Conservation (phyloP, 2,888 invertebrate genomes). For the Maniola hyperantus region DNA sequence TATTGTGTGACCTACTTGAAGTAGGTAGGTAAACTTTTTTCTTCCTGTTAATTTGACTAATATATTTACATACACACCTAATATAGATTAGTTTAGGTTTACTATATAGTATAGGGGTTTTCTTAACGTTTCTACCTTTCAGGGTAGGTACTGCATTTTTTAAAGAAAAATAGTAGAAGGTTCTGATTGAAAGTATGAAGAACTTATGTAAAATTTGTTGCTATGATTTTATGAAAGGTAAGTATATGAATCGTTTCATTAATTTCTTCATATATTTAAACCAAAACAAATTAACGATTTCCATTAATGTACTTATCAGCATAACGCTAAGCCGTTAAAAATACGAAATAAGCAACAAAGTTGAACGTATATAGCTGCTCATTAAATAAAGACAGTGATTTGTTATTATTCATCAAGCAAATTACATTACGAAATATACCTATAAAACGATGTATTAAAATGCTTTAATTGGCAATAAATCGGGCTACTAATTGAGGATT, state of each 20-base stretch:
- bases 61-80: too few relatives aligned
- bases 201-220: too few relatives aligned
- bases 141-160: too few relatives aligned
- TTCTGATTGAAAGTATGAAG: too few relatives aligned
- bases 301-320: neutral
- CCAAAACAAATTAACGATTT: neutral
- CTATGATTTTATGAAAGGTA: neutral
- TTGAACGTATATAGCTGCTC: conserved; percentile 9
- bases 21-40: too few relatives aligned
- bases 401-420: conserved; percentile 33
- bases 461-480: conserved; percentile 9
- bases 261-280: neutral
- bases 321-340: conserved; percentile 5
- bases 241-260: neutral
- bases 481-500: neutral
- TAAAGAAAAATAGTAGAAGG: too few relatives aligned
- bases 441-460: conserved; percentile 10
- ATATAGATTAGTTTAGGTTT: too few relatives aligned
- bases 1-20: too few relatives aligned
- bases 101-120: too few relatives aligned
- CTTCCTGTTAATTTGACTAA: too few relatives aligned
- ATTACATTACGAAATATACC: conserved; percentile 4
- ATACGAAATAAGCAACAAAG: conserved; percentile 7
- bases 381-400: conserved; percentile 29
- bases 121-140: too few relatives aligned